Evolutionary conservation across 2,888 invertebrate genomes (phyloP).

Genomic region (Papilio gigon): DNA sequence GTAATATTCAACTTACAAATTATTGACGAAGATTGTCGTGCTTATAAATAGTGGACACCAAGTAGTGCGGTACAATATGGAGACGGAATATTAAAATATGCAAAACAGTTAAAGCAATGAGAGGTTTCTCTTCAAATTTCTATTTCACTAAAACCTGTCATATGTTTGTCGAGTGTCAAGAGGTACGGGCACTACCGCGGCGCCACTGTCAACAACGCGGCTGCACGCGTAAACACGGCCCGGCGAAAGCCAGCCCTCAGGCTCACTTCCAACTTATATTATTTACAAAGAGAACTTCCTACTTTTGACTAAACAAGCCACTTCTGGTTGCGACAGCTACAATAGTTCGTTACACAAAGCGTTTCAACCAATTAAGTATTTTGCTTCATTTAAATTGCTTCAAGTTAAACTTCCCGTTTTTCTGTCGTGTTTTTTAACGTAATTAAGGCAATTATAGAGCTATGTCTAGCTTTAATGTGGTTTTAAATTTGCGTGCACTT

Average conservation of each 20-base stretch:
- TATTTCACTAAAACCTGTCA: conserved; percentile 64
- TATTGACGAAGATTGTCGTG: too few relatives aligned
- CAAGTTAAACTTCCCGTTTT: conserved; percentile 26
- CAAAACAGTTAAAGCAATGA: conserved; percentile 50
- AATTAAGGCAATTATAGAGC: conserved; percentile 31
- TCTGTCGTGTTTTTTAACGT: conserved; percentile 14
- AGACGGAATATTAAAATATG: conserved; percentile 52
- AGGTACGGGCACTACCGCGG: conserved; percentile 46
- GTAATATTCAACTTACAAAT: too few relatives aligned
- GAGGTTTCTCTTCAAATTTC: conserved; percentile 61
- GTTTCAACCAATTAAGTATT: conserved; percentile 36
- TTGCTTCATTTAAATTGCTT: conserved; percentile 34
- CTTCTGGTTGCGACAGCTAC: conserved; percentile 54
- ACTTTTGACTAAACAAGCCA: conserved; percentile 62
- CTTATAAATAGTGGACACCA: not conserved
- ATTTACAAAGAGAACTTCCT: conserved; percentile 63
- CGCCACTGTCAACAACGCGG: conserved; percentile 56
- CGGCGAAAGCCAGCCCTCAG: conserved; percentile 60
- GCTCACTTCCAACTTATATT: conserved; percentile 60
- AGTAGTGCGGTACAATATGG: conserved; percentile 38
- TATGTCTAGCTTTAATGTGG: conserved; percentile 1
- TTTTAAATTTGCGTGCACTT: conserved; percentile 8
- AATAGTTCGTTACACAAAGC: conserved; percentile 46
- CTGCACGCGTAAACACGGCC: conserved; percentile 63
- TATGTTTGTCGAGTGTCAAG: conserved; percentile 54